Evolutionary conservation across 2,797 vertebrate species (phyloP).

Genomic region (Liasis olivaceus): DNA sequence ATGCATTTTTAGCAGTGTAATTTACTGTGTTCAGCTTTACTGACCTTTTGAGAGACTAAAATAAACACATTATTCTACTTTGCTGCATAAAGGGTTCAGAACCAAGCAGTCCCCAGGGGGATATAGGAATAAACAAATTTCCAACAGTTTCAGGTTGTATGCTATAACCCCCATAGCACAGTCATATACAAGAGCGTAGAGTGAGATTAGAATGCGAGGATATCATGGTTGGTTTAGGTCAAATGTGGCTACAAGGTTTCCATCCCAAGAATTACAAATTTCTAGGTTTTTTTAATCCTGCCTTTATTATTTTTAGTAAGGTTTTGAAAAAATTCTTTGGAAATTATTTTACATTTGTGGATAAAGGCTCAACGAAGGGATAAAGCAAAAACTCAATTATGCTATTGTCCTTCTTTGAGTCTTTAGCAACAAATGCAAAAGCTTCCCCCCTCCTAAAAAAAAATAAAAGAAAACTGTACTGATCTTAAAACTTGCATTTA

Average conservation of each 20-base stretch:
- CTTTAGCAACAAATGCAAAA: neutral
- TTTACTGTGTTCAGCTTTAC: slow-evolving; percentile 68
- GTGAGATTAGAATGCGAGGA: neutral
- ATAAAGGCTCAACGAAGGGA: neutral
- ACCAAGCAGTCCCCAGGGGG: slow-evolving; percentile 45
- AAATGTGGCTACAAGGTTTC: neutral
- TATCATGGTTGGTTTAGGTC: neutral
- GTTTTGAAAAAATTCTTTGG: neutral
- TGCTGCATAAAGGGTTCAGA: slow-evolving; percentile 50
- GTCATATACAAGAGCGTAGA: slow-evolving; percentile 10
- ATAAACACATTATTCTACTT: slow-evolving; percentile 68
- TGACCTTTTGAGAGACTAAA: slow-evolving; percentile 74
- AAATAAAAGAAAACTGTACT: neutral
- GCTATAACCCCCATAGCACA: slow-evolving; percentile 6
- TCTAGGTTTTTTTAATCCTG: too few relatives aligned
- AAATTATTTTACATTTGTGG: neutral
- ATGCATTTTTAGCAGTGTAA: slow-evolving; percentile 65
- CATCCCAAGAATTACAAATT: neutral
- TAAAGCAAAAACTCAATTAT: neutral
- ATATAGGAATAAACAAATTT: slow-evolving; percentile 34
- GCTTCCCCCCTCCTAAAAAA: neutral
- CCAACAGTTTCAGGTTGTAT: slow-evolving; percentile 44
- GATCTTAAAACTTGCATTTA: neutral
- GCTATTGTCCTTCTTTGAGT: neutral
- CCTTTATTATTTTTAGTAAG: neutral